Percentiles rank a stretch among this genome's conserved stretches.
These are phyloP conservation scores for Drosophila kuntzei DNA, from an alignment of 2,888 invertebrate genomes.

Conservation along the genomic window DNA sequence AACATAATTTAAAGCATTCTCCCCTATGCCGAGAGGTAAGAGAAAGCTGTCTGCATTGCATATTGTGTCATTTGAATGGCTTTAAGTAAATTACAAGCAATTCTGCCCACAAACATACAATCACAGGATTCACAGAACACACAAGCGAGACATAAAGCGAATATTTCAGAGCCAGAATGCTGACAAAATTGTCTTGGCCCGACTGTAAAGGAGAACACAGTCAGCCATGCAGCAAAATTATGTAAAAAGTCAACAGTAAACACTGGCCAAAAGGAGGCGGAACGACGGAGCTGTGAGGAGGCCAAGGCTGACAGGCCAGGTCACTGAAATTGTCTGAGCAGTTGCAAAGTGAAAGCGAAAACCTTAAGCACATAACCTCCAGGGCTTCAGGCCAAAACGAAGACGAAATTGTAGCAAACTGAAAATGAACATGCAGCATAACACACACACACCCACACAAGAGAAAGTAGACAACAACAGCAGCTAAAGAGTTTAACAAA, in stretches of 20 bases:
- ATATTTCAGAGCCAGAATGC: constrained; percentile 15
- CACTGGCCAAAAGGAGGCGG: constrained; percentile 34
- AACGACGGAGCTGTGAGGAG: not conserved
- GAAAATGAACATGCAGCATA: constrained; percentile 68
- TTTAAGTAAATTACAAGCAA: constrained; percentile 73
- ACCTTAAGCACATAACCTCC: constrained; percentile 64
- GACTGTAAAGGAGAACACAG: constrained; percentile 57
- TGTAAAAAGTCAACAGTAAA: constrained; percentile 74
- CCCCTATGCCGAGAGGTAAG: not conserved
- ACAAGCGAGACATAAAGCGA: constrained; percentile 28
- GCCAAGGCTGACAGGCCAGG: constrained; percentile 28
- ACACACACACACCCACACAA: constrained; percentile 23
- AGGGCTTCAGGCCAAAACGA: constrained; percentile 52
- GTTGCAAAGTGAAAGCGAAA: constrained; percentile 66
- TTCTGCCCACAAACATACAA: constrained; percentile 51
- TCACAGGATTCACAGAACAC: constrained; percentile 36
- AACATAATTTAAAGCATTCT: constrained; percentile 56
- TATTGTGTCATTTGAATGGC: constrained; percentile 60
- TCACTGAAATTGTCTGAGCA: constrained; percentile 66
- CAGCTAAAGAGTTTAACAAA: constrained; percentile 12
- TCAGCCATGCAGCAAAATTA: constrained; percentile 75
- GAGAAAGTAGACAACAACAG: constrained; percentile 8
- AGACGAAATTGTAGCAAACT: constrained; percentile 50
- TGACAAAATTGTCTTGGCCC: constrained; percentile 32
- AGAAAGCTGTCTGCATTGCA: constrained; percentile 30